Conservation (phyloP, 2,113 vertebrate species). For the Scortum barcoo region DNA sequence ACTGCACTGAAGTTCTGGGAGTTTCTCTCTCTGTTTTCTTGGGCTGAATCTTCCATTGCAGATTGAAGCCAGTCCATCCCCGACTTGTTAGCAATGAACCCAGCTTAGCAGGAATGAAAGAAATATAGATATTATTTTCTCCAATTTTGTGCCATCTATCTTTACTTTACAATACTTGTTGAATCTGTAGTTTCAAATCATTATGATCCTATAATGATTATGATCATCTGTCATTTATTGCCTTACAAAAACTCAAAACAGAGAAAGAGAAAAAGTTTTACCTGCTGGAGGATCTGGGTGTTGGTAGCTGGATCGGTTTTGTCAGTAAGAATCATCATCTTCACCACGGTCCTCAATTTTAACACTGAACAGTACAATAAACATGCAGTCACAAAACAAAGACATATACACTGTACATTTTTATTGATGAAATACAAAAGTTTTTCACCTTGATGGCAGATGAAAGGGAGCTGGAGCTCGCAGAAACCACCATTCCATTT, state of each 20-base stretch:
- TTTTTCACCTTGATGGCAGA: constrained; percentile 50
- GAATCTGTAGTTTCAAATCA: background rate
- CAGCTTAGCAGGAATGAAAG: constrained; percentile 18
- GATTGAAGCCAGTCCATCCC: constrained; percentile 12
- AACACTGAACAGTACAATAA: background rate
- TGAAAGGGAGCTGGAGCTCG: accelerated
- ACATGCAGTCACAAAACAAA: background rate
- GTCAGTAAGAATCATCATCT: background rate
- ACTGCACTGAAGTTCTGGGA: background rate
- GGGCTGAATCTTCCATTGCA: constrained; percentile 20
- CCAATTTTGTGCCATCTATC: background rate
- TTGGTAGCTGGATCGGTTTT: background rate
- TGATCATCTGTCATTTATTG: background rate
- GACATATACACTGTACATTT: background rate
- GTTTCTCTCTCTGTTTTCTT: background rate
- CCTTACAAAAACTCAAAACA: background rate
- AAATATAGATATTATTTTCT: too few relatives aligned
- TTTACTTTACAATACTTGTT: background rate
- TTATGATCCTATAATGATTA: too few relatives aligned
- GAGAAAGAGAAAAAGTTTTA: background rate
- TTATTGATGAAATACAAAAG: background rate
- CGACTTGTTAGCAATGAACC: background rate
- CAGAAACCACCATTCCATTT: accelerated
- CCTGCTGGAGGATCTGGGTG: constrained; percentile 38
- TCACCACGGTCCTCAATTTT: constrained; percentile 4